phyloP scores from a whole-genome alignment of 2,797 vertebrate species.

The Cyclopterus lumpus region DNA sequence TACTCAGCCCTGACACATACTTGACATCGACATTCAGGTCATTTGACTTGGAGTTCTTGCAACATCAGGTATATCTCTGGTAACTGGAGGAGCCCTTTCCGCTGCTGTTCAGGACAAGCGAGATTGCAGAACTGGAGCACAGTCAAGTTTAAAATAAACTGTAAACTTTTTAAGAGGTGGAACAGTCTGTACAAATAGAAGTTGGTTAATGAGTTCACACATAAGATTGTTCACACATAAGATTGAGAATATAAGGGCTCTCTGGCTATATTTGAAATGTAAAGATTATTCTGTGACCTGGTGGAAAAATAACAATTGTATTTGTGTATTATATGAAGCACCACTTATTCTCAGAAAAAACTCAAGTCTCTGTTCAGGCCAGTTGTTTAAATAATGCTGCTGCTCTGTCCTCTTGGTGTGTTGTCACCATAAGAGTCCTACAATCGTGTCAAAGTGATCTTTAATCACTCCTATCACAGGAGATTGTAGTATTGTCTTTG shows the following conservation, averaged over 20 bases:
- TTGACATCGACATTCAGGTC: slow-evolving; percentile 71
- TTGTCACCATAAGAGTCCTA: slow-evolving; percentile 26
- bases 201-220: slow-evolving; percentile 19
- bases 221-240: neutral
- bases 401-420: slow-evolving; percentile 13
- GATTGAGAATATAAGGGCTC: neutral
- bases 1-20: slow-evolving; percentile 69
- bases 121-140: slow-evolving; percentile 52
- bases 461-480: slow-evolving; percentile 75
- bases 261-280: slow-evolving; percentile 5
- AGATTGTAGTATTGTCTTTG: slow-evolving; percentile 62
- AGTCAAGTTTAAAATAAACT: slow-evolving; percentile 52
- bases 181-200: slow-evolving; percentile 18
- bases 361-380: neutral
- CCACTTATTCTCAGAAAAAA: neutral
- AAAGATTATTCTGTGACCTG: neutral
- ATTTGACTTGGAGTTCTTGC: slow-evolving; percentile 76
- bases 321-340: neutral
- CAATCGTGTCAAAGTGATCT: slow-evolving; percentile 63
- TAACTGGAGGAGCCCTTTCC: slow-evolving; percentile 72
- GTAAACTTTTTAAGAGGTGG: slow-evolving; percentile 7
- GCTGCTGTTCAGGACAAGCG: slow-evolving; percentile 56
- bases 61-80: slow-evolving; percentile 71
- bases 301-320: neutral
- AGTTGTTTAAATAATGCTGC: neutral